Conservation (phyloP, 2,888 invertebrate species). For the Argyra leucocephala region DNA sequence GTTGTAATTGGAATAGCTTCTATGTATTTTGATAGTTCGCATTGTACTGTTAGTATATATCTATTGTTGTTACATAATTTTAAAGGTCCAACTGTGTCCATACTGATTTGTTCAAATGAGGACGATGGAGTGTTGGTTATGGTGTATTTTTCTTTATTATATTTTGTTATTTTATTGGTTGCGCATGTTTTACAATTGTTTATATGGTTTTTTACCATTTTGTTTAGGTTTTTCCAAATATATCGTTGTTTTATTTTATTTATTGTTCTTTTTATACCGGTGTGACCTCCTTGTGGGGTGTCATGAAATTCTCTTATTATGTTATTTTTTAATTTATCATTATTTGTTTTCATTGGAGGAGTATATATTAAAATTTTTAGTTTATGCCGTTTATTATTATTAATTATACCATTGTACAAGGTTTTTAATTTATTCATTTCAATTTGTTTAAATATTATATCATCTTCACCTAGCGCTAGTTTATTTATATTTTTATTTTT, state of each 20-base stretch:
- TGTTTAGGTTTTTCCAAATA: neutral
- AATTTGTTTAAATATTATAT: neutral
- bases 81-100: conserved; percentile 13
- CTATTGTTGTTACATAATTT: neutral
- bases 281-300: neutral
- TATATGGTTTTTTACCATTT: neutral
- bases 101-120: neutral
- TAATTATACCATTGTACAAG: neutral
- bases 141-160: neutral
- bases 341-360: neutral
- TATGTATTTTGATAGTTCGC: conserved; percentile 17
- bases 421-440: neutral
- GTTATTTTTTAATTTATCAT: neutral
- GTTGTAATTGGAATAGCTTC: conserved; percentile 19
- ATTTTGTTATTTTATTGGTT: neutral
- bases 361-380: conserved; percentile 6
- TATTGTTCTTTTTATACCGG: neutral
- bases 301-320: neutral
- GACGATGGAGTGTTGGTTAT: neutral
- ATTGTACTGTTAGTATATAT: conserved; percentile 13
- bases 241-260: conserved; percentile 8
- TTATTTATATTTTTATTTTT: neutral
- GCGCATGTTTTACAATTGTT: too few species aligned
- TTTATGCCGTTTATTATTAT: neutral
- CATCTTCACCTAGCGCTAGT: neutral